phyloP scores from a whole-genome alignment of 2,797 vertebrate genomes.

The Takifugu ocellatus region DNA sequence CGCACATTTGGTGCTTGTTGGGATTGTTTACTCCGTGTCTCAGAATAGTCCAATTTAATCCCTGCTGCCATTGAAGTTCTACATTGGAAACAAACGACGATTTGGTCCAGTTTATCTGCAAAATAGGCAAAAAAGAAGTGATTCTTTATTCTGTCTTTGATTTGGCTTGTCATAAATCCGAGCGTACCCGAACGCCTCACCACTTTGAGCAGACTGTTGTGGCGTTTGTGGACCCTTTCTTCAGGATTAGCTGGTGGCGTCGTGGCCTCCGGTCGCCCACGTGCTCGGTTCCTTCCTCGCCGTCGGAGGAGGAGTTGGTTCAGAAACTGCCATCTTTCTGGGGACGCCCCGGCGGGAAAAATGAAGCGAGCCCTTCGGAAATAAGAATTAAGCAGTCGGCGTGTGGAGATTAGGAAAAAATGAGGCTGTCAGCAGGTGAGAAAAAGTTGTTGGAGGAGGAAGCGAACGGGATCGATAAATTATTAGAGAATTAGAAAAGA shows the following conservation, averaged over 20 bases:
- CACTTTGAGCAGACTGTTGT: too few species aligned
- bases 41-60: neutral
- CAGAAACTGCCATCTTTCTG: too few species aligned
- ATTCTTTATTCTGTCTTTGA: too few species aligned
- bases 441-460: conserved; percentile 20
- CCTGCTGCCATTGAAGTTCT: neutral
- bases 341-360: neutral
- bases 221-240: too few species aligned
- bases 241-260: too few species aligned
- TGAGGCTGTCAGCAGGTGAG: neutral
- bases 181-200: too few species aligned
- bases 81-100: neutral
- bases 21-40: neutral
- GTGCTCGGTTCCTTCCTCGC: too few species aligned
- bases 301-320: too few species aligned
- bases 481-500: conserved; percentile 26
- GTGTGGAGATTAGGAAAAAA: neutral
- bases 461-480: conserved; percentile 36
- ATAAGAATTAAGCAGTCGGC: too few species aligned
- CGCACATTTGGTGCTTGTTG: neutral
- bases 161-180: too few species aligned
- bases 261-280: too few species aligned
- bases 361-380: too few species aligned
- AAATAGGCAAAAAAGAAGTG: neutral
- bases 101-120: neutral